Evolutionary conservation across 2,888 invertebrate genomes (phyloP), one percentile per base, ranked within the genome.

Genomic region (Amphipyra berbera): DNA sequence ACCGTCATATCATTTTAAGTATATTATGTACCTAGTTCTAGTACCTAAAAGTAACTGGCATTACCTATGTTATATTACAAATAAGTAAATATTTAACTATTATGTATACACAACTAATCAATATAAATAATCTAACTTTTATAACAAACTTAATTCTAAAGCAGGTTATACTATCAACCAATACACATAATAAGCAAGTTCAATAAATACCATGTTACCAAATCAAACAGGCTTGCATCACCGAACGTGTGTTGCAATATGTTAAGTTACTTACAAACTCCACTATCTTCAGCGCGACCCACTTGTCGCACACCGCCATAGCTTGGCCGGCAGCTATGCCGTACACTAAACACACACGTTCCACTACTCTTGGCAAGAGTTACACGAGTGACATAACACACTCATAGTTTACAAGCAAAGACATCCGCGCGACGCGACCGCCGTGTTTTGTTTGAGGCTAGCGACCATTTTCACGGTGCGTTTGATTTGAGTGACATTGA

Each of bases 281-380:
- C 49, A 94, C 90, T 84, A 95, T 92, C 93, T 95, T 95, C 80
- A 95, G 90, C 73, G 90, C 94, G 91, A 95, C 95, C 95, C 95
- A 95, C 91, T 95, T 95, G 89, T 95, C 95, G 83, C 93, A 95
- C 41, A 94, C 86, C 83, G 90, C 92, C 95, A 95, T 95, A 80
- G 76, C 80, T 70, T 69, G 75, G 76, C 76, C 73, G 52, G 54
- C 56, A 59, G 73, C 69, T 66, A 53, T 50, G 54, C 54, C 44
- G 45, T 54, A 55, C 77, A 72, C 68, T 52, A 60, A 62, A 69
- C 65, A 68, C 64, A 60, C 73, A 72, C 62, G 72, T 78, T 73
- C 73, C 76, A 76, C 75, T 80, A 80, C 76, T 77, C 79, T 72
- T 76, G 76, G 59, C 79, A 63, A 62, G 52, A 73, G 72, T 79